Conservation (phyloP, 1,140 invertebrate species). For the Paraescarpia echinospica region DNA sequence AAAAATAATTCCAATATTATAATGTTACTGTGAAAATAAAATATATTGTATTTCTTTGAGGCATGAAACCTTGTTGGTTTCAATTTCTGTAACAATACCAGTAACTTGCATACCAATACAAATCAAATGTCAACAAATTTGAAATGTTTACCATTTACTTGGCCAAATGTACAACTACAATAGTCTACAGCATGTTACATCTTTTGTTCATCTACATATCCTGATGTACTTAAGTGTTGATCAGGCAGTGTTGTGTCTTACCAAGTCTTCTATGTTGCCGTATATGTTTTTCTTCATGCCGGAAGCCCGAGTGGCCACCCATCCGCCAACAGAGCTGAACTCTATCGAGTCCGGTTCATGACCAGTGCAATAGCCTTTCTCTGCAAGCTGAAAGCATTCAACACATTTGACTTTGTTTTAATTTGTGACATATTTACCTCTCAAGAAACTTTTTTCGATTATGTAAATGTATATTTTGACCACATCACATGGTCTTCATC, state of each 20-base stretch:
- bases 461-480: too few relatives aligned
- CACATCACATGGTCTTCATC: too few relatives aligned
- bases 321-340: slow-evolving; percentile 93
- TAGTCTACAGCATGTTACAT: not conserved
- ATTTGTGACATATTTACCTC: too few relatives aligned
- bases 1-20: too few relatives aligned
- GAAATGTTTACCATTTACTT: not conserved
- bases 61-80: not conserved
- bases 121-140: not conserved
- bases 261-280: slow-evolving; percentile 94
- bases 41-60: not conserved
- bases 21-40: too few relatives aligned
- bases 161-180: not conserved
- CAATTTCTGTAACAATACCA: not conserved
- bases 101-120: not conserved
- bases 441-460: too few relatives aligned
- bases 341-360: slow-evolving; percentile 98
- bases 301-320: slow-evolving; percentile 96
- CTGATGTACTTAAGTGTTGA: not conserved
- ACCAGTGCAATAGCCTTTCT: slow-evolving; percentile 61
- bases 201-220: too few relatives aligned
- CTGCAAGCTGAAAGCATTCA: slow-evolving; percentile 43
- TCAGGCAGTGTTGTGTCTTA: slow-evolving; percentile 30
- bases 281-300: slow-evolving; percentile 99
- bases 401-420: slow-evolving; percentile 34